phyloP scores from a whole-genome alignment of 2,797 vertebrate genomes.

The Petrocephalus schoutedeni region DNA sequence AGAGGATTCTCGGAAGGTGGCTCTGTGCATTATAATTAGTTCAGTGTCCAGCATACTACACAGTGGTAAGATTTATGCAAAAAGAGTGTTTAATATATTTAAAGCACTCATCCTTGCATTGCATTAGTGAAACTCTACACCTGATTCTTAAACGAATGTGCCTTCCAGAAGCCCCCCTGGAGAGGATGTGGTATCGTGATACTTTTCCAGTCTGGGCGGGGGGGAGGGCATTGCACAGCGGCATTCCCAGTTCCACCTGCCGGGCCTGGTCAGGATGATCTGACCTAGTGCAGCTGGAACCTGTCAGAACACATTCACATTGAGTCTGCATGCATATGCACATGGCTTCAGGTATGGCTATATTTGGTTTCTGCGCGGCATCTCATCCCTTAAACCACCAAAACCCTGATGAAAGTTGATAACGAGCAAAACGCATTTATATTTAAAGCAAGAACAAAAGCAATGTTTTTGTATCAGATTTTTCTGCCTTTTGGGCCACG shows the following conservation, averaged over 20 bases:
- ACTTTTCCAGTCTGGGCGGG: conserved; percentile 30
- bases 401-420: not conserved
- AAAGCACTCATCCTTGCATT: not conserved
- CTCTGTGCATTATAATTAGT: not conserved
- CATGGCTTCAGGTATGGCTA: not conserved
- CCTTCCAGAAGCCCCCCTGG: not conserved
- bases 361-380: not conserved
- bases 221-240: not conserved
- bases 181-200: conserved; percentile 33
- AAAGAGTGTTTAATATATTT: not conserved
- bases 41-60: not conserved
- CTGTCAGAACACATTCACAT: conserved; percentile 41
- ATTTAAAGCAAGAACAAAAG: not conserved
- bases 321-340: not conserved
- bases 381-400: not conserved
- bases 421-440: not conserved
- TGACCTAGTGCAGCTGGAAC: conserved; percentile 35
- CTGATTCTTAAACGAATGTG: not conserved
- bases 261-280: conserved; percentile 28
- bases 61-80: not conserved
- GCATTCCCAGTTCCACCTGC: not conserved
- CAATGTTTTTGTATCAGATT: not conserved
- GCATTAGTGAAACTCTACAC: conserved; percentile 24
- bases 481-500: too few relatives aligned
- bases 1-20: not conserved